Evolutionary conservation across 2,888 invertebrate species (phyloP).

Genomic region (Synanthedon tipuliformis): DNA sequence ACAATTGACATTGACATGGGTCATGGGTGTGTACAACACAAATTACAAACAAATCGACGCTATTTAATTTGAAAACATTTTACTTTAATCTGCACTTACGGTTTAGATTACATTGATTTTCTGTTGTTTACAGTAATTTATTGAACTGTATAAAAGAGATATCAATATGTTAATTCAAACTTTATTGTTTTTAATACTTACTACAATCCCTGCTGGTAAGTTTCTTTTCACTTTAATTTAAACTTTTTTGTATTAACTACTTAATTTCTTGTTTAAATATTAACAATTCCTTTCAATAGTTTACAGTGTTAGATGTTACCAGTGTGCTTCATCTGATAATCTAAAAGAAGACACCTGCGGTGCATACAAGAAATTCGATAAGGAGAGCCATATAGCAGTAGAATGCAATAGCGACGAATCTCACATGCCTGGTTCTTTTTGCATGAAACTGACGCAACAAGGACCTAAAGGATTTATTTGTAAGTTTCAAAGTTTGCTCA

Average conservation of each 20-base stretch:
- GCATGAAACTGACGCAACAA: constrained; percentile 94
- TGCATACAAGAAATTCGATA: constrained; percentile 87
- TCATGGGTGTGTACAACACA: too few species aligned
- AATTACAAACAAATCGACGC: too few species aligned
- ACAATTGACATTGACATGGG: too few species aligned
- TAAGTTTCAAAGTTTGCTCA: constrained; percentile 63
- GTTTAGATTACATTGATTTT: too few species aligned
- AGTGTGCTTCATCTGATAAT: constrained; percentile 90
- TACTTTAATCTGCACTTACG: too few species aligned
- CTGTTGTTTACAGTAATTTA: too few species aligned
- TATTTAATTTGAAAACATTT: too few species aligned
- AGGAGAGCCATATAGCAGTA: constrained; percentile 85
- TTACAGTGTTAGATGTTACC: constrained; percentile 83
- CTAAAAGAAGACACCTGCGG: constrained; percentile 88
- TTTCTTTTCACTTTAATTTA: neutral
- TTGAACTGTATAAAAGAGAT: too few species aligned
- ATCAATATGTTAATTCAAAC: neutral
- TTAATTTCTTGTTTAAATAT: constrained; percentile 2
- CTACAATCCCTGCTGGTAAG: constrained; percentile 18
- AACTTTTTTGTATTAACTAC: neutral
- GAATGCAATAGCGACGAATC: constrained; percentile 96
- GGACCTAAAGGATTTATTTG: constrained; percentile 95
- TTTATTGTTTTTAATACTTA: constrained; percentile 9
- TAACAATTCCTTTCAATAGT: neutral
- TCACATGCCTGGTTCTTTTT: constrained; percentile 94